Evolutionary conservation across 2,113 vertebrate genomes (phyloP), one percentile per base, ranked within the genome.

Genomic region (Cololabis saira): DNA sequence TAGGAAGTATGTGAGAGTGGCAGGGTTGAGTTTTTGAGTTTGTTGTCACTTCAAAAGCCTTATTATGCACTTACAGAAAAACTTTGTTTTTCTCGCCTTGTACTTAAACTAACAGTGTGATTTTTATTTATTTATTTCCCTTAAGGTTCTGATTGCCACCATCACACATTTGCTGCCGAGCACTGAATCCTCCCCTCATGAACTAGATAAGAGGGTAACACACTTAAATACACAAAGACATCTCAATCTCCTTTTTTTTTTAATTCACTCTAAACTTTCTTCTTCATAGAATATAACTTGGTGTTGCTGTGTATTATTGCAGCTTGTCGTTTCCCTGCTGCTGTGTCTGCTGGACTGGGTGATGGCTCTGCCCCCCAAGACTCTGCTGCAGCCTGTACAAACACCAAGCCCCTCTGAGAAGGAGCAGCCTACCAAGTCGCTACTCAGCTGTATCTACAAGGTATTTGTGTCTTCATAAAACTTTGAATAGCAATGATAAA

Each of bases 321-420:
- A 99, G 98, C 91, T 99, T 90, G 96, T 99, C 8, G 98, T 99
- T 59, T 98, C 97, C 58, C 91, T 99, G 71, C 94, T 99, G 90
- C 86, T 99, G 70, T 99, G 97, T 80, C 92, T 99, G 76, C 71
- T 99, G 94, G 98, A 99, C 83, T 99, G 98, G 98, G 95, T 97
- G 80, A 99, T 98, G 98, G 96, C 96, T 51, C 92, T 99, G 81
- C 96, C 98, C 40, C 92, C 97, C 16, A 94, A 96, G 85, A 95
- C 93, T 62, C 93, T 99, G 52, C 94, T 99, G 67, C 96, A 96
- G 42, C 95, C 96, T 17, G 90, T 97, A 72, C 94, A 94, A 22
- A 65, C 93, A 48, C 83, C 92, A 59, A 93, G 93, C 69, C 59
- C 94, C 50, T 77, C 85, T 24, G 96, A 98, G 84, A 96, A 91